phyloP scores from a whole-genome alignment of 2,797 vertebrate genomes.

The Pangasius sanitwongsei region DNA sequence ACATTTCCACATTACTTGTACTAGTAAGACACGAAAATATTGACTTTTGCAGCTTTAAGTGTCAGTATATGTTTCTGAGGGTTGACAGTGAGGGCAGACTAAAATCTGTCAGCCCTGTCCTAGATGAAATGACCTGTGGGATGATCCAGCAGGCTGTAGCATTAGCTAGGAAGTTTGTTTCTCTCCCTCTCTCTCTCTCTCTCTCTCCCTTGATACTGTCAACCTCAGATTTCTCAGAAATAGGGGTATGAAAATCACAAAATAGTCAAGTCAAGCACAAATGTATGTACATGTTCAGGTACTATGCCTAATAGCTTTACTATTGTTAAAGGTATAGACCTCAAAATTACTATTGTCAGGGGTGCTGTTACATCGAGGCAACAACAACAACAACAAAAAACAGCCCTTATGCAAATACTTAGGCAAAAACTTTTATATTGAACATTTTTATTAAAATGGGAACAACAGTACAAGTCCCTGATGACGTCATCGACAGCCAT shows the following conservation, averaged over 20 bases:
- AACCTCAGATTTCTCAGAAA: not conserved
- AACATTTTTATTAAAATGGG: not conserved
- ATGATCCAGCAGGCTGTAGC: not conserved
- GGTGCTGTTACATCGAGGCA: too few relatives aligned
- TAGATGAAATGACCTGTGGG: not conserved
- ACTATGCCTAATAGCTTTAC: not conserved
- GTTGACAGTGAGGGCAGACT: not conserved
- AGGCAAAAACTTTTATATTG: not conserved
- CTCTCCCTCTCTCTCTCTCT: not conserved
- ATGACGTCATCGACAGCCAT: not conserved
- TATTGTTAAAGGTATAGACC: not conserved
- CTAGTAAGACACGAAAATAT: not conserved
- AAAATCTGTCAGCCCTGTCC: not conserved
- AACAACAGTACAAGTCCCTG: not conserved
- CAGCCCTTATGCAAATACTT: not conserved
- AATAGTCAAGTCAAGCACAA: not conserved
- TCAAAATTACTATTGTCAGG: not conserved
- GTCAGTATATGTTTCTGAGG: not conserved
- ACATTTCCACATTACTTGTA: not conserved
- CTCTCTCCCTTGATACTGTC: not conserved
- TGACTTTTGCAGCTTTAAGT: slow-evolving; percentile 1
- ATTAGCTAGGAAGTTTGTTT: slow-evolving; percentile 1
- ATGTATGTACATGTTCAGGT: not conserved
- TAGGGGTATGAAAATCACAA: not conserved
- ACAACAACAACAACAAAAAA: not conserved